phyloP scores from a whole-genome alignment of 2,113 vertebrate genomes.

The Chelonoidis abingdonii region DNA sequence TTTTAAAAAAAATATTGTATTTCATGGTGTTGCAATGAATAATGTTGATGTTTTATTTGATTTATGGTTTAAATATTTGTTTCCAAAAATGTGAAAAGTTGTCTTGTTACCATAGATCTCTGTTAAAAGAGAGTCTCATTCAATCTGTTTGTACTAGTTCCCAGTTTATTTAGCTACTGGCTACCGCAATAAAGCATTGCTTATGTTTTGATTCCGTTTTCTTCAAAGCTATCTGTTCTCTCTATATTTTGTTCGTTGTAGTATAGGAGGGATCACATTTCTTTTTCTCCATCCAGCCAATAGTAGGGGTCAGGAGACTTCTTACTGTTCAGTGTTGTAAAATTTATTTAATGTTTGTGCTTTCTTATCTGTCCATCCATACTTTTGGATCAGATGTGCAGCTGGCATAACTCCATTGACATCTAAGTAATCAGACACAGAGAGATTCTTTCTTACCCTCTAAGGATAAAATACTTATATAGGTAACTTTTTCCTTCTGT shows the following conservation, averaged over 20 bases:
- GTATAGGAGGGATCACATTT: neutral
- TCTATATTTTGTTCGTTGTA: conserved; percentile 14
- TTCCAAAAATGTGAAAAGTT: conserved; percentile 74
- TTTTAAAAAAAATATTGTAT: conserved; percentile 76
- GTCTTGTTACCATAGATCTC: conserved; percentile 75
- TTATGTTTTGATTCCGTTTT: conserved; percentile 66
- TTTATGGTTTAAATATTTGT: conserved; percentile 68
- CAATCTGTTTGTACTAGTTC: conserved; percentile 70
- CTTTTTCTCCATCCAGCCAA: conserved; percentile 37
- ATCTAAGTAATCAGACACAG: neutral
- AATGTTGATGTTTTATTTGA: conserved; percentile 64
- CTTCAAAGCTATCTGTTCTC: conserved; percentile 14
- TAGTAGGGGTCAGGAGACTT: conserved; percentile 16
- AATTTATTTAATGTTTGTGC: conserved; percentile 15
- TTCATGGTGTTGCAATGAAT: conserved; percentile 73
- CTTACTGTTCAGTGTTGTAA: conserved; percentile 30
- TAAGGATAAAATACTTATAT: neutral
- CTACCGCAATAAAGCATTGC: conserved; percentile 78
- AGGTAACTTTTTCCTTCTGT: neutral
- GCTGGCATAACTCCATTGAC: neutral
- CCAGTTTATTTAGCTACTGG: conserved; percentile 77
- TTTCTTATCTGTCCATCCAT: neutral
- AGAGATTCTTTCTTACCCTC: neutral
- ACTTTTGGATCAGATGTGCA: neutral
- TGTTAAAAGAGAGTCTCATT: conserved; percentile 82